Evolutionary conservation across 1,140 invertebrate genomes (phyloP).

Genomic region (Lucilia sericata): DNA sequence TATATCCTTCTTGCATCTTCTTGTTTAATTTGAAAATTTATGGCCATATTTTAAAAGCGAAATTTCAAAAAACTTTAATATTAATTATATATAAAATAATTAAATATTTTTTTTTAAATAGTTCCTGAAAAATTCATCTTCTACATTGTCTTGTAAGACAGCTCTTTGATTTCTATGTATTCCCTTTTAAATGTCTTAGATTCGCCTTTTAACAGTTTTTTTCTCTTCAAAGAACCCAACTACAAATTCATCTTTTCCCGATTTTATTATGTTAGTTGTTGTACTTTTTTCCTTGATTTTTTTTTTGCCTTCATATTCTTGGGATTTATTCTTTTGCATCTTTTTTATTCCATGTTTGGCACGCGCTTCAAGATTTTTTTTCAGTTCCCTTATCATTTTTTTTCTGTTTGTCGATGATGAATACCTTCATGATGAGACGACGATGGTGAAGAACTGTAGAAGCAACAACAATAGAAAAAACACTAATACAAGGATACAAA

Average conservation of each 20-base stretch:
- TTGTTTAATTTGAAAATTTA: too few species aligned
- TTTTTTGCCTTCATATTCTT: slow-evolving; percentile 10
- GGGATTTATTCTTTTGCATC: slow-evolving; percentile 12
- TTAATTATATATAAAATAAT: too few species aligned
- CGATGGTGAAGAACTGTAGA: neutral
- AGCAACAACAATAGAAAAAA: neutral
- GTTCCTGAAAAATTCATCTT: neutral
- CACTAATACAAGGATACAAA: neutral
- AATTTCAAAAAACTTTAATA: too few species aligned
- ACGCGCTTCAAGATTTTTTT: neutral
- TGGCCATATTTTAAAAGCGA: too few species aligned
- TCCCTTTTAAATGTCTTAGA: neutral
- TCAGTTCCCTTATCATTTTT: neutral
- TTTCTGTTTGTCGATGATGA: slow-evolving; percentile 2
- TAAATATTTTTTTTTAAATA: too few species aligned
- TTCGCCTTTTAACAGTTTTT: neutral
- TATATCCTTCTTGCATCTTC: too few species aligned
- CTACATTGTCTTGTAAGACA: neutral
- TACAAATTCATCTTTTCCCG: slow-evolving; percentile 9
- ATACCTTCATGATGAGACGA: slow-evolving; percentile 12
- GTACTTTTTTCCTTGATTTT: neutral
- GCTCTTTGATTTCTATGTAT: neutral
- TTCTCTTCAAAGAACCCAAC: too few species aligned
- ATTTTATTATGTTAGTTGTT: neutral
- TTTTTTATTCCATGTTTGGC: slow-evolving; percentile 18